Evolutionary conservation across 2,888 invertebrate species (phyloP).

Genomic region (Caenorhabditis sinica): DNA sequence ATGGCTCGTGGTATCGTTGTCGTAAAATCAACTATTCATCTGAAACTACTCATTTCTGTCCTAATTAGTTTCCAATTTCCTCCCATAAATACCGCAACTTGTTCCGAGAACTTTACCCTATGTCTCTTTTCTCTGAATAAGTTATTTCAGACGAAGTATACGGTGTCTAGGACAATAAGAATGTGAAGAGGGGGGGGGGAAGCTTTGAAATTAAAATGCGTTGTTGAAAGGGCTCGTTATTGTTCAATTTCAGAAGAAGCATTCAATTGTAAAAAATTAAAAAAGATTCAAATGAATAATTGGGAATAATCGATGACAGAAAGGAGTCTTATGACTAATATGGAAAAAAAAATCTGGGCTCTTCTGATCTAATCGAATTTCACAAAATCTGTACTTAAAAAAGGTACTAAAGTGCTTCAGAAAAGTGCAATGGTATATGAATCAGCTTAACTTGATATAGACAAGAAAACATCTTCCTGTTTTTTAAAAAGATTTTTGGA

Average conservation of each 20-base stretch:
- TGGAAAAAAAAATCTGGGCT: constrained; percentile 2
- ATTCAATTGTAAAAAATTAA: too few species aligned
- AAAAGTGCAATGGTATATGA: too few species aligned
- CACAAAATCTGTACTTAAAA: too few species aligned
- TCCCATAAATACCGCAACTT: constrained; percentile 55
- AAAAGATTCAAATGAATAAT: neutral
- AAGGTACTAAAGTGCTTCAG: too few species aligned
- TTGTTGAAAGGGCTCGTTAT: constrained; percentile 18
- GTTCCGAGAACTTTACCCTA: constrained; percentile 52
- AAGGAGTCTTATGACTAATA: neutral
- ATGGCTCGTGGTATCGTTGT: constrained; percentile 15
- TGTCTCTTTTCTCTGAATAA: constrained; percentile 20
- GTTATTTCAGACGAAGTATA: constrained; percentile 41
- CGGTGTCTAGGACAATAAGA: constrained; percentile 45
- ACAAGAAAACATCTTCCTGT: too few species aligned
- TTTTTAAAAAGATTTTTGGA: too few species aligned
- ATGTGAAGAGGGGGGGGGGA: neutral
- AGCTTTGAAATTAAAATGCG: constrained; percentile 6
- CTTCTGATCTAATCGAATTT: too few species aligned
- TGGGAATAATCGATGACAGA: constrained; percentile 34
- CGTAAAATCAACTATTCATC: constrained; percentile 61
- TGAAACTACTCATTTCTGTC: constrained; percentile 54
- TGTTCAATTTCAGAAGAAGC: neutral
- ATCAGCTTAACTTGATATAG: too few species aligned
- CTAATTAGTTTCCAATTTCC: constrained; percentile 62